Base-by-base conservation (phyloP, 2,113 vertebrate species). In the Colaptes auratus region DNA sequence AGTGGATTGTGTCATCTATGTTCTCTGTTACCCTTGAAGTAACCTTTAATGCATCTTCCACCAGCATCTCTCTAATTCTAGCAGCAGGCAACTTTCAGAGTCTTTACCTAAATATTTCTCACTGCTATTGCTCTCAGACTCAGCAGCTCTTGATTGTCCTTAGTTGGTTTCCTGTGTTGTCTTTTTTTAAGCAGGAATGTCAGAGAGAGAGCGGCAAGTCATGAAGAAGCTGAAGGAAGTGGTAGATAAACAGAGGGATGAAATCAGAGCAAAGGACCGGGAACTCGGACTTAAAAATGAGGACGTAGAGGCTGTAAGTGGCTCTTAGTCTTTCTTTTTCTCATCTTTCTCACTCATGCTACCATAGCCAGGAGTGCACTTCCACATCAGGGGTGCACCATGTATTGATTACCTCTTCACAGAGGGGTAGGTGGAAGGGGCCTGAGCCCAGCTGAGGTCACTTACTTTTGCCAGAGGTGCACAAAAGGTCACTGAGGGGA, bases 211-310 rank as follows among this genome's bases (percentile, higher is more conserved):
- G 79, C 97, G 96, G 39, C 98, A 98, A 94, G 97, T 98, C 93
- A 98, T 98, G 98, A 99, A 98, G 95, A 99, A 98, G 96, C 97
- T 99, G 94, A 98, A 98, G 90, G 98, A 98, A 93, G 98, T 98
- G 84, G 98, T 99, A 56, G 98, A 99, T 95, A 99, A 98, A 83
- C 99, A 99, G 93, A 98, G 98, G 13, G 98, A 99, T 72, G 98
- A 99, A 97, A 98, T 99, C 96, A 98, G 98, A 8, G 98, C 98
- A 39, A 99, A 98, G 97, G 98, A 99, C 92, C 95, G 98, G 18
- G 98, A 99, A 94, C 98, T 99, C 0, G 97, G 97, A 3, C 98
- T 98, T 59, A 99, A 98, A 96, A 99, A 98, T 8, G 98, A 99
- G 86, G 99, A 99, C 31, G 96, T 99, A 0, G 98, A 99, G 83